Conservation (phyloP, 1,140 invertebrate species). For the fruit fly (Drosophila melanogaster) region Release_6_plus_ISO1_MT NT_033777.3:11821501-11822000, state of each 20-base stretch:
- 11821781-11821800: conserved; percentile 5
- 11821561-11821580: conserved; percentile 90
- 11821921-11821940: background rate
- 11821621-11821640: conserved; percentile 96
- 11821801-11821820: conserved; percentile 58
- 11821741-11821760: conserved; percentile 14
- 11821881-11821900: conserved; percentile 23
- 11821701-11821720: conserved; percentile 87
- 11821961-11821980: conserved; percentile 70
- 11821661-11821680: conserved; percentile 92
- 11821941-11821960: conserved; percentile 7
- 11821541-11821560: conserved; percentile 89
- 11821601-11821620: conserved; percentile 99
- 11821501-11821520: conserved; percentile 95
- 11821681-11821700: conserved; percentile 86
- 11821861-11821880: conserved; percentile 33
- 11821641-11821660: conserved; percentile 95
- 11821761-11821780: conserved; percentile 4
- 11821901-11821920: conserved; percentile 40
- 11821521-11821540: conserved; percentile 96
- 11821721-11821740: conserved; percentile 16
- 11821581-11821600: conserved; percentile 93
- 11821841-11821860: background rate
- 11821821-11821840: conserved; percentile 30
- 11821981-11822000: conserved; percentile 56